Evolutionary conservation across 2,797 vertebrate genomes (phyloP).

Genomic region (Mormyrops attenuatus): DNA sequence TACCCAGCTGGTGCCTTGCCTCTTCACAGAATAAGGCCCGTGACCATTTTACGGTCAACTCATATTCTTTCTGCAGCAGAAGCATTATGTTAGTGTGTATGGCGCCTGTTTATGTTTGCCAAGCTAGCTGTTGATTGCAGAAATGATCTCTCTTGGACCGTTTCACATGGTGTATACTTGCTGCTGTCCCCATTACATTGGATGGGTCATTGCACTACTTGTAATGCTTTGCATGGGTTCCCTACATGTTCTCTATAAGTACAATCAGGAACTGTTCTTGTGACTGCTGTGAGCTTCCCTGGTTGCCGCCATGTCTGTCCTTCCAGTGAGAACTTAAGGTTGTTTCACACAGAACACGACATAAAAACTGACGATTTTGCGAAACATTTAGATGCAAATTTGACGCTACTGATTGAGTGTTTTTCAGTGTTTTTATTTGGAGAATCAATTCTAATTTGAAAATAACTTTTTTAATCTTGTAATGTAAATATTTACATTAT

Average conservation of each 20-base stretch:
- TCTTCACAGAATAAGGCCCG: neutral
- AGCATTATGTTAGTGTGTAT: neutral
- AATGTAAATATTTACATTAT: neutral
- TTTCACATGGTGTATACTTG: neutral
- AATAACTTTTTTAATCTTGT: neutral
- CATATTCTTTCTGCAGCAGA: neutral
- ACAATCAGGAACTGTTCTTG: neutral
- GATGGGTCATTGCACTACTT: neutral
- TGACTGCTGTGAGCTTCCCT: neutral
- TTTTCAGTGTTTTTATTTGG: neutral
- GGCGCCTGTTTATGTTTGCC: neutral
- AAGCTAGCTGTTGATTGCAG: neutral
- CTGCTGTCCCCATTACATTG: neutral
- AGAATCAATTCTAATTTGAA: neutral
- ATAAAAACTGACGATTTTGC: neutral
- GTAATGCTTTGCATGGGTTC: neutral
- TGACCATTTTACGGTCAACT: neutral
- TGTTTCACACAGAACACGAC: neutral
- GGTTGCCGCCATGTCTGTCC: neutral
- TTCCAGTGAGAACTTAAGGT: neutral
- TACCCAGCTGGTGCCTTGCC: neutral
- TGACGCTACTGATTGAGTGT: neutral
- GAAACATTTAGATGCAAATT: neutral
- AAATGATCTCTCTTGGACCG: neutral
- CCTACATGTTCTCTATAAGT: neutral